These are phyloP conservation scores for Sarcophaga peregrina DNA, from an alignment of 1,140 invertebrate genomes.

Conservation along the genomic window DNA sequence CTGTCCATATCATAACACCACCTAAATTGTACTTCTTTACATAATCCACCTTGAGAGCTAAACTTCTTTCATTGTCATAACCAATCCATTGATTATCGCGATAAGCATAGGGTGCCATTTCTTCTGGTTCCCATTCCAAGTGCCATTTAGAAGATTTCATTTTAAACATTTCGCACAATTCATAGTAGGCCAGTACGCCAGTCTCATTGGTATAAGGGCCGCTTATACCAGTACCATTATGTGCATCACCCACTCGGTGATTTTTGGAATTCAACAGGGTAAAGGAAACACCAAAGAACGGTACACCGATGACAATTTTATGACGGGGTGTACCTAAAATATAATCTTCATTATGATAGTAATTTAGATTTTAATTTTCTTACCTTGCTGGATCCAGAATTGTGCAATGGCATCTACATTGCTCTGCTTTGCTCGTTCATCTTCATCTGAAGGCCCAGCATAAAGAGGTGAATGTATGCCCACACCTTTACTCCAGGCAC, in stretches of 20 bases:
- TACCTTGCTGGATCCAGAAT: constrained; percentile 72
- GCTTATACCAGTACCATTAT: constrained; percentile 55
- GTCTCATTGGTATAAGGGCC: constrained; percentile 78
- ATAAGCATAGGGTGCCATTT: constrained; percentile 65
- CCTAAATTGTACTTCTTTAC: constrained; percentile 65
- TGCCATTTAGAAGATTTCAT: constrained; percentile 42
- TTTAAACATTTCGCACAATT: constrained; percentile 67
- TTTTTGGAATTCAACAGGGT: constrained; percentile 67
- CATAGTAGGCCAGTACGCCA: constrained; percentile 83
- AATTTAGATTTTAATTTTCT: constrained; percentile 41
- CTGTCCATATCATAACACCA: constrained; percentile 73
- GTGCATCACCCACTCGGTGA: constrained; percentile 69
- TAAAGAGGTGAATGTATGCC: constrained; percentile 74
- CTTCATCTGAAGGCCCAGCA: constrained; percentile 66
- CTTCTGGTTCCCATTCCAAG: constrained; percentile 50
- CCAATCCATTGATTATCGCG: constrained; percentile 66
- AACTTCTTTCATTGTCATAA: constrained; percentile 63
- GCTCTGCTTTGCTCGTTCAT: constrained; percentile 67
- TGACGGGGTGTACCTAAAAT: constrained; percentile 69
- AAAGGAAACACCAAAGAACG: constrained; percentile 77
- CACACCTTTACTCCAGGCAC: constrained; percentile 71
- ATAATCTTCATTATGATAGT: neutral
- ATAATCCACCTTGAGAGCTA: constrained; percentile 64
- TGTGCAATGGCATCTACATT: constrained; percentile 68
- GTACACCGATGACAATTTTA: constrained; percentile 77